Evolutionary conservation across 2,888 invertebrate species (phyloP).

Genomic region (Amblyjoppa proteus): DNA sequence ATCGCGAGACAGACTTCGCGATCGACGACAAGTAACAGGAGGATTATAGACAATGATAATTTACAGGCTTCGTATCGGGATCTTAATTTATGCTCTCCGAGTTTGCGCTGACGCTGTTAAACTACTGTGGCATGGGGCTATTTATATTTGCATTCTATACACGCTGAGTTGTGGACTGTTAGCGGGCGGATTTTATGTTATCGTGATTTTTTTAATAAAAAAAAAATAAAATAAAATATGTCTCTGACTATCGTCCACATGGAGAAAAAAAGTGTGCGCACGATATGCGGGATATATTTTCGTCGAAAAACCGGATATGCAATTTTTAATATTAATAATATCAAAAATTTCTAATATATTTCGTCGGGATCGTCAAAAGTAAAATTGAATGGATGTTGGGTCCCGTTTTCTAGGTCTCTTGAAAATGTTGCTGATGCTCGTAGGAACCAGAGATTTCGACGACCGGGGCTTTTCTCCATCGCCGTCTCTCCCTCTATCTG

Average conservation of each 20-base stretch:
- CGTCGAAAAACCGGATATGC: too few relatives aligned
- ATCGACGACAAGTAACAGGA: neutral
- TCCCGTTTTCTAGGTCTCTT: neutral
- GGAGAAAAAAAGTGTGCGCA: neutral
- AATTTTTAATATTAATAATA: too few relatives aligned
- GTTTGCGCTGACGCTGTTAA: neutral
- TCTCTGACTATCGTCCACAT: neutral
- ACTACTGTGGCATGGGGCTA: constrained; percentile 3
- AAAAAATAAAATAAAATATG: neutral
- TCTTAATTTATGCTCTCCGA: constrained; percentile 41
- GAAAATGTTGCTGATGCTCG: neutral
- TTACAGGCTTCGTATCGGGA: constrained; percentile 47
- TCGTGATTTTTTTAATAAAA: neutral
- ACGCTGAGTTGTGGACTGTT: neutral
- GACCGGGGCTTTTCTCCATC: neutral
- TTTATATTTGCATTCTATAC: constrained; percentile 13
- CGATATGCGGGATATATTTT: neutral
- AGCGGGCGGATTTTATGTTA: neutral
- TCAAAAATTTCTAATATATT: too few relatives aligned
- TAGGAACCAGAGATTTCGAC: neutral
- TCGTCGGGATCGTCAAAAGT: neutral
- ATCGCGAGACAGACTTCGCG: neutral
- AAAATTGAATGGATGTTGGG: neutral
- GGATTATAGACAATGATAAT: constrained; percentile 44
- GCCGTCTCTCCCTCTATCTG: neutral